These are phyloP conservation scores for Volucella inflata DNA, from an alignment of 2,888 invertebrate species.

Conservation along the genomic window DNA sequence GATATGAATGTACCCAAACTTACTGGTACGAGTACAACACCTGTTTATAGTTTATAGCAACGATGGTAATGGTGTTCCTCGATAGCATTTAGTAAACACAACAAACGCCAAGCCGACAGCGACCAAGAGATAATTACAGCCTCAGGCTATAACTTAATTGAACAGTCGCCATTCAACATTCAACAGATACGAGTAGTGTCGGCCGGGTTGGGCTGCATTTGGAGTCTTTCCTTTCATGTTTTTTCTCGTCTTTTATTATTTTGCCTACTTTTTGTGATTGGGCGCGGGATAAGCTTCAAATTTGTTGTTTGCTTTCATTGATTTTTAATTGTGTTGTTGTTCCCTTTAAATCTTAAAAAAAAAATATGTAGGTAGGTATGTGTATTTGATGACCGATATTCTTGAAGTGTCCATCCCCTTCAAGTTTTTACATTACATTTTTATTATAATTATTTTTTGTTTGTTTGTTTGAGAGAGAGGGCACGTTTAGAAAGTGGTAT, in stretches of 20 bases:
- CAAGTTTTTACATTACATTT: not conserved
- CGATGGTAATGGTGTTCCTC: conserved; percentile 30
- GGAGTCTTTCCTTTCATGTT: conserved; percentile 10
- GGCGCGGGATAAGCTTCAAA: conserved; percentile 54
- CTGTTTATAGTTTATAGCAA: conserved; percentile 4
- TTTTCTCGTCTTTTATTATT: conserved; percentile 7
- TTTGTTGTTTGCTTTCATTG: conserved; percentile 66
- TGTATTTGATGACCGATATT: not conserved
- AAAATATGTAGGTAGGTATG: no score
- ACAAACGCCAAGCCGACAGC: conserved; percentile 39
- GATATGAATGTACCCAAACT: conserved; percentile 5
- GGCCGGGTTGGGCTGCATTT: conserved; percentile 17
- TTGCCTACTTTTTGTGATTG: conserved; percentile 37
- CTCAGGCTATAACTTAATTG: conserved; percentile 67
- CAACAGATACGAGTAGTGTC: conserved; percentile 69
- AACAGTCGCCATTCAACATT: conserved; percentile 71
- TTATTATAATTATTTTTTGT: not conserved
- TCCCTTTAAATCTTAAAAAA: conserved; percentile 37
- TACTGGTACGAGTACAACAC: conserved; percentile 1
- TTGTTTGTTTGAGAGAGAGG: not conserved
- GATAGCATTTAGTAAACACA: conserved; percentile 45
- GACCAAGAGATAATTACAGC: conserved; percentile 71
- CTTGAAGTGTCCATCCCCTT: not conserved
- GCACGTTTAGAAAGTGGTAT: conserved; percentile 14
- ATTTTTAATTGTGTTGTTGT: conserved; percentile 46